Evolutionary conservation across 2,113 vertebrate species (phyloP).

Genomic region (Zosterops hypoxanthus): DNA sequence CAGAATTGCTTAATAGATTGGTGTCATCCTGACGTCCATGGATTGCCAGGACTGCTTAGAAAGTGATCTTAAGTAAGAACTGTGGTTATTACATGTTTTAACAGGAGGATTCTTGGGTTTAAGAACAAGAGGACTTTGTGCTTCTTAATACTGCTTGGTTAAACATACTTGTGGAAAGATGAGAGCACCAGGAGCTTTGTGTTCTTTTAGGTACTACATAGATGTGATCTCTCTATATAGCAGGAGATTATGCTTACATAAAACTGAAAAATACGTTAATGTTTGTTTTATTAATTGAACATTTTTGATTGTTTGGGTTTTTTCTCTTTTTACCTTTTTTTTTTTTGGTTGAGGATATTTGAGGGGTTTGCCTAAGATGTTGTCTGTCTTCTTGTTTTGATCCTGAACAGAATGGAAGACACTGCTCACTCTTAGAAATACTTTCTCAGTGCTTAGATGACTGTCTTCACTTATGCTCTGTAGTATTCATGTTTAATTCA

Average conservation of each 20-base stretch:
- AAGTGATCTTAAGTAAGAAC: not conserved
- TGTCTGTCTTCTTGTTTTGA: not conserved
- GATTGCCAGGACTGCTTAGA: not conserved
- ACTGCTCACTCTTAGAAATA: not conserved
- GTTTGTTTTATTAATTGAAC: not conserved
- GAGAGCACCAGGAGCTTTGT: not conserved
- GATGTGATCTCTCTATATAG: not conserved
- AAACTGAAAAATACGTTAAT: not conserved
- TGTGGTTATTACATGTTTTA: not conserved
- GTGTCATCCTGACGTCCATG: not conserved
- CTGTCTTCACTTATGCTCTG: slow-evolving; percentile 32
- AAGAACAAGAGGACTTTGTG: not conserved
- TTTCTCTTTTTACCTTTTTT: not conserved
- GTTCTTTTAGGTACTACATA: not conserved
- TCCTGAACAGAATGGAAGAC: not conserved
- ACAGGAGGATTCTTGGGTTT: not conserved
- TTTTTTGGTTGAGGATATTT: not conserved
- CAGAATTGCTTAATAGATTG: not conserved
- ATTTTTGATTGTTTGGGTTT: not conserved
- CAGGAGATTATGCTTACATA: not conserved
- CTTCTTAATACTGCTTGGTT: not conserved
- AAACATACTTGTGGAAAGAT: not conserved
- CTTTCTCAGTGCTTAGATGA: not conserved
- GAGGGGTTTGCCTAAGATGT: not conserved
- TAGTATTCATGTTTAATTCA: slow-evolving; percentile 64